Percentiles rank a stretch among this genome's conserved stretches.
Evolutionary conservation across 2,113 vertebrate genomes (phyloP).

Genomic region (Sigmodon hispidus): DNA sequence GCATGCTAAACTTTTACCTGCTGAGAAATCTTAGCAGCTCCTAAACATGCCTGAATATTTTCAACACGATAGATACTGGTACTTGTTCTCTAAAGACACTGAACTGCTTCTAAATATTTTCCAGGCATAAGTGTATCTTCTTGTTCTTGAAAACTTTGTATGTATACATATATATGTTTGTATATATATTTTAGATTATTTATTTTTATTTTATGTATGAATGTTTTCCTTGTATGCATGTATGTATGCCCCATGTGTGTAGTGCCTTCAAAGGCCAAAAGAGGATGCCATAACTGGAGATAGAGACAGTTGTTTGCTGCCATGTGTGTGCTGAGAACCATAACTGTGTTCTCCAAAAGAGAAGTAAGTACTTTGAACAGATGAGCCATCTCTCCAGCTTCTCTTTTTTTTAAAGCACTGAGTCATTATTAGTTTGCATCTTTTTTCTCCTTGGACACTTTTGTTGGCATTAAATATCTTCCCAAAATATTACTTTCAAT

Average conservation of each 20-base stretch:
- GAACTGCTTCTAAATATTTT: constrained; percentile 25
- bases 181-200: background rate
- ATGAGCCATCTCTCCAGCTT: background rate
- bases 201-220: background rate
- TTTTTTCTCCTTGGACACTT: constrained; percentile 22
- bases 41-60: constrained; percentile 11
- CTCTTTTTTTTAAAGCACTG: background rate
- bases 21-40: background rate
- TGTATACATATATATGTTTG: background rate
- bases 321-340: background rate
- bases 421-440: constrained; percentile 35
- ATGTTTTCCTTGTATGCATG: background rate
- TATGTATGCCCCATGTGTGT: no score
- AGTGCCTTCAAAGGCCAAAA: background rate
- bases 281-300: background rate
- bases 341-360: background rate
- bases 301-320: background rate
- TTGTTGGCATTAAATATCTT: constrained; percentile 19
- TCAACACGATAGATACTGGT: background rate
- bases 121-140: background rate
- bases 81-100: constrained; percentile 41
- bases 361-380: background rate
- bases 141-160: background rate
- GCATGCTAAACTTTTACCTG: background rate
- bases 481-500: constrained; percentile 9